Evolutionary conservation across 2,888 invertebrate species (phyloP).

Genomic region (Rhingia rostrata): DNA sequence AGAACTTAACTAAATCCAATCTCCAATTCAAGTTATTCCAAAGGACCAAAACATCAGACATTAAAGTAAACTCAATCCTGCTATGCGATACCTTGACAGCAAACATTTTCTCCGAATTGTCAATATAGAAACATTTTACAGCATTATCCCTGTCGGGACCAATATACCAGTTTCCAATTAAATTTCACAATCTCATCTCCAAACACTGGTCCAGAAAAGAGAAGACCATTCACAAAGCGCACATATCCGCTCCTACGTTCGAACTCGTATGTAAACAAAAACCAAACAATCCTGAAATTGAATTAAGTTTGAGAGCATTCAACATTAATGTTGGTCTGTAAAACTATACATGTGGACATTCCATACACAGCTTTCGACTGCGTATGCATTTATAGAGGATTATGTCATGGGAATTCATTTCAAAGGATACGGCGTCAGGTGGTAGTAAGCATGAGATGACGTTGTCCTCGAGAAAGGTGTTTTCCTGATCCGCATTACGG

Average conservation of each 20-base stretch:
- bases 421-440: conserved; percentile 40
- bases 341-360: background rate
- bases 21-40: too few relatives aligned
- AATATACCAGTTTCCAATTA: conserved; percentile 65
- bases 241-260: background rate
- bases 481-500: background rate
- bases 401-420: conserved; percentile 56
- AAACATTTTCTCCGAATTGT: conserved; percentile 41
- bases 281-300: conserved; percentile 42
- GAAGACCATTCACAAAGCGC: background rate
- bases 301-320: conserved; percentile 56
- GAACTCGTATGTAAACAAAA: conserved; percentile 6
- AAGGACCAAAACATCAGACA: too few relatives aligned
- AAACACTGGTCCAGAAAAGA: conserved; percentile 10
- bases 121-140: conserved; percentile 45
- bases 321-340: conserved; percentile 35
- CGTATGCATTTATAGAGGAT: conserved; percentile 1
- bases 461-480: background rate
- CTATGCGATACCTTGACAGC: background rate
- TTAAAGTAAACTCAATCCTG: too few relatives aligned
- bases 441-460: background rate
- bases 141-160: conserved; percentile 31
- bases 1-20: too few relatives aligned
- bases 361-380: background rate
- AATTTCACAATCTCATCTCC: conserved; percentile 48